A percentile compares a stretch with the other conserved stretches of the same genome.
These are phyloP conservation scores for Masticophis lateralis DNA, from an alignment of 2,797 vertebrate genomes.

Conservation along the genomic window DNA sequence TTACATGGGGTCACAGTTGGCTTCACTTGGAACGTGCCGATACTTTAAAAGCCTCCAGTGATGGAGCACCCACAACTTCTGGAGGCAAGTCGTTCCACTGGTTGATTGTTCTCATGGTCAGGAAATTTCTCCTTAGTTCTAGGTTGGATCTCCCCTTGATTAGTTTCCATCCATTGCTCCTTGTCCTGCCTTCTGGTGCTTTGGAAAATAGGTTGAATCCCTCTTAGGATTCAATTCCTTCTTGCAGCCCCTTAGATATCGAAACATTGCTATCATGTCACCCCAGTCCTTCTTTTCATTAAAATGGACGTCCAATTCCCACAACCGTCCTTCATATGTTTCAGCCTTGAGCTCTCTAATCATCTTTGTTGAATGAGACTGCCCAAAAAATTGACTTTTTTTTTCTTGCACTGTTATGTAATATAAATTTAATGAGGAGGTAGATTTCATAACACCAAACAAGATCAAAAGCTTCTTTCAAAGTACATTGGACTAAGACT, in stretches of 20 bases:
- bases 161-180: neutral
- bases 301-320: neutral
- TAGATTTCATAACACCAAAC: neutral
- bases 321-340: neutral
- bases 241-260: accelerated
- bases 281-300: neutral
- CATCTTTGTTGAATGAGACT: neutral
- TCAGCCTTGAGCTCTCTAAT: neutral
- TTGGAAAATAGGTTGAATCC: neutral
- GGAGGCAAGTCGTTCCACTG: neutral
- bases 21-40: too few relatives aligned
- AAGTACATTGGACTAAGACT: neutral
- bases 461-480: too few relatives aligned
- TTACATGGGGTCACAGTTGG: too few relatives aligned
- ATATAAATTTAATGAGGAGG: neutral
- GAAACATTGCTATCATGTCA: neutral
- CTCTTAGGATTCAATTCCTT: too few relatives aligned
- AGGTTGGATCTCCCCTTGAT: neutral
- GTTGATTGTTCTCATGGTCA: neutral
- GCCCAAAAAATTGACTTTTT: neutral
- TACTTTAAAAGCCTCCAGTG: neutral
- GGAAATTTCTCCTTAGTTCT: neutral
- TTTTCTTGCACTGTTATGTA: neutral
- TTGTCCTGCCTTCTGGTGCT: neutral
- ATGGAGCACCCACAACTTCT: neutral